Conservation (phyloP, 2,113 vertebrate genomes). For the Protobothrops flavoviridis region DNA sequence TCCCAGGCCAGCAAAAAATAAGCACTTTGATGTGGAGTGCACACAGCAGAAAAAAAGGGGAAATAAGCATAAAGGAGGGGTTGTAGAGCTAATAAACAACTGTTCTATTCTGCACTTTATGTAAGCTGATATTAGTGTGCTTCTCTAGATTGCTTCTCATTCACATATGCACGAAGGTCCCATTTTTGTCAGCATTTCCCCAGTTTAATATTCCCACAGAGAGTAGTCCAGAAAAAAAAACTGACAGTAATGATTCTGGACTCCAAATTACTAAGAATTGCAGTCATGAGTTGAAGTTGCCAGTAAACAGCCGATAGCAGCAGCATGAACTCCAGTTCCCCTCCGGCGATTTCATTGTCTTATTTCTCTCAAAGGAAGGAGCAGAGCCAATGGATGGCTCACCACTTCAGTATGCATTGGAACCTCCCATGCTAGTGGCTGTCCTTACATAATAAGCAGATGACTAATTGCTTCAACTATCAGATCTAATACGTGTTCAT, state of each 20-base stretch:
- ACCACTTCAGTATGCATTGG: neutral
- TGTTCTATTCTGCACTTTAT: neutral
- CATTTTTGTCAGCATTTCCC: neutral
- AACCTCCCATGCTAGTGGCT: neutral
- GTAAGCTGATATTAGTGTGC: neutral
- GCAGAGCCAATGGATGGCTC: neutral
- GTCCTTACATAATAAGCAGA: neutral
- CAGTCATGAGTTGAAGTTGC: neutral
- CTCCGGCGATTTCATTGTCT: neutral
- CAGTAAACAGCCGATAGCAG: neutral
- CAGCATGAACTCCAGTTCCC: neutral
- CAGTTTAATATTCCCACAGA: neutral
- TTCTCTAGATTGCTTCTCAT: neutral
- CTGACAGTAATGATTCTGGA: neutral
- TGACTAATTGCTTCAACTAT: conserved; percentile 3
- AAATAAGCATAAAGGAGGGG: neutral
- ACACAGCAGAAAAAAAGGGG: neutral
- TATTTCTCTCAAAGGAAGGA: neutral
- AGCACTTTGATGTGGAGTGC: neutral
- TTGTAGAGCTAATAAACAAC: neutral
- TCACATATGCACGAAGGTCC: too few relatives aligned
- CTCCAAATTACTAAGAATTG: too few relatives aligned
- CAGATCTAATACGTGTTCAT: neutral
- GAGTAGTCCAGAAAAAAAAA: neutral
- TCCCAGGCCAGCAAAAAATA: neutral